Conservation (phyloP, 2,797 vertebrate species). For the Coracias cyanogaster region DNA sequence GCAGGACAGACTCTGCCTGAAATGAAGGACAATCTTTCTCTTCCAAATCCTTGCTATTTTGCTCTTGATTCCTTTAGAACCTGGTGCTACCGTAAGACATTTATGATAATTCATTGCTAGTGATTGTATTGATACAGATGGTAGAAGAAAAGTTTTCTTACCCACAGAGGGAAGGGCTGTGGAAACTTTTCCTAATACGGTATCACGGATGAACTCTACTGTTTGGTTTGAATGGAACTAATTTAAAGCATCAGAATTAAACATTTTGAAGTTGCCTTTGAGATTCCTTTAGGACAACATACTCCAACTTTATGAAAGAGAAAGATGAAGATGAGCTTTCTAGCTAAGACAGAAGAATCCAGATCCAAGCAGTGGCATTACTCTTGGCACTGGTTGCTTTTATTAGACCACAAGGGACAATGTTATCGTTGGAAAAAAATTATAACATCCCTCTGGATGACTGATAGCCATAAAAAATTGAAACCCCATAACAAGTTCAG, state of each 20-base stretch:
- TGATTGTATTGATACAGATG: not conserved
- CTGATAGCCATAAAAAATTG: not conserved
- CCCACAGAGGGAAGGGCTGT: not conserved
- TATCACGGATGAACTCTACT: not conserved
- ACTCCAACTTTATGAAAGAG: not conserved
- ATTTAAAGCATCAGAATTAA: not conserved
- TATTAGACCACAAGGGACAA: not conserved
- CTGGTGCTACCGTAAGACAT: fast-evolving
- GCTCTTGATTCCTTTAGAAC: not conserved
- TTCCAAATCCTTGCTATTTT: not conserved
- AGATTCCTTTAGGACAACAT: not conserved
- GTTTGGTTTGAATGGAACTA: not conserved
- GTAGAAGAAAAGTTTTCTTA: not conserved
- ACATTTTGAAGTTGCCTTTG: not conserved
- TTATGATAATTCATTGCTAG: not conserved
- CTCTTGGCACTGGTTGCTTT: not conserved
- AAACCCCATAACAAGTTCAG: not conserved
- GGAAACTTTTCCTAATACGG: not conserved
- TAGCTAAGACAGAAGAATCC: not conserved
- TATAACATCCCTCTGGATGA: fast-evolving
- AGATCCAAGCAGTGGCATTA: not conserved
- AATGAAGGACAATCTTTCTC: not conserved
- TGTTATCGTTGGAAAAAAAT: not conserved
- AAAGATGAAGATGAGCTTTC: not conserved
- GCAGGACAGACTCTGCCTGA: not conserved